Evolutionary conservation across 2,113 vertebrate genomes (phyloP).

Genomic region (Daboia siamensis): DNA sequence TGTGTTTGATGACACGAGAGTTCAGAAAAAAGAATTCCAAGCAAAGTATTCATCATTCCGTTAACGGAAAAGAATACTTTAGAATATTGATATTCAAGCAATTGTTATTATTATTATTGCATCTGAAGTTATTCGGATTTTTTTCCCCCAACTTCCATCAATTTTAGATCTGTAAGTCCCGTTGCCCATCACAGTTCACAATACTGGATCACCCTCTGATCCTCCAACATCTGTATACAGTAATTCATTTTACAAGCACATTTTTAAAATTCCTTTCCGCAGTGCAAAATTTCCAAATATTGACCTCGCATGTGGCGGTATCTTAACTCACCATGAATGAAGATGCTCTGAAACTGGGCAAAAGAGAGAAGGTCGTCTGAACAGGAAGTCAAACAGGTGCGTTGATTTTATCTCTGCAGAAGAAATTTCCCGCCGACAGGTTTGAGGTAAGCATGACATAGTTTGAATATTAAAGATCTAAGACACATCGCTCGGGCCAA

Average conservation of each 20-base stretch:
- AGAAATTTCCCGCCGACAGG: not conserved
- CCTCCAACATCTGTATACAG: not conserved
- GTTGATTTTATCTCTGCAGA: not conserved
- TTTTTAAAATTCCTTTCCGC: not conserved
- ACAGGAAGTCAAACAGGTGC: not conserved
- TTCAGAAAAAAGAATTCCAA: not conserved
- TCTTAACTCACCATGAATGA: not conserved
- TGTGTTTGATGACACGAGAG: not conserved
- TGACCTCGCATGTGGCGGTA: not conserved
- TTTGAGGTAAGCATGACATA: not conserved
- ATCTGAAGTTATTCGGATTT: not conserved
- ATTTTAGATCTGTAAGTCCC: not conserved
- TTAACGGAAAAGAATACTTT: not conserved
- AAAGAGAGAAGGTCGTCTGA: not conserved
- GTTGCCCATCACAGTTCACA: not conserved
- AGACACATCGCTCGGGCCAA: not conserved
- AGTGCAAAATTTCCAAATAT: not conserved
- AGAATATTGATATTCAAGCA: not conserved
- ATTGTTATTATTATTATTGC: not conserved
- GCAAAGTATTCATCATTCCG: not conserved
- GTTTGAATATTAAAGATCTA: not conserved
- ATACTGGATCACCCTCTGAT: not conserved
- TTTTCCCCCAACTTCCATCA: too few species aligned
- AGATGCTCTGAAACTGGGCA: not conserved
- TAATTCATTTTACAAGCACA: not conserved